phyloP scores from a whole-genome alignment of 1,140 invertebrate genomes.

The Anagrus nilaparvatae region DNA sequence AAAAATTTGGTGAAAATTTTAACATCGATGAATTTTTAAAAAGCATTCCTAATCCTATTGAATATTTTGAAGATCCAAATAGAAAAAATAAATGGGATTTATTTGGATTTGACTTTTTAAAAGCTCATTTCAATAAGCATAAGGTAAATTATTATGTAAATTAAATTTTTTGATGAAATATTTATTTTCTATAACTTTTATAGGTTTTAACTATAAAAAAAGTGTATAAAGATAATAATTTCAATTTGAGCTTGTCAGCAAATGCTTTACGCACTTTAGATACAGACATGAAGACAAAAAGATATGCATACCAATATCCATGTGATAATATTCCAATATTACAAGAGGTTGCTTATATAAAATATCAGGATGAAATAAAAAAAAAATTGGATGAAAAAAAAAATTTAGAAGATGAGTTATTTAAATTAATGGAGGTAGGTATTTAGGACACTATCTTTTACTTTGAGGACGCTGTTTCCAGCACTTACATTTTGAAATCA shows the following conservation, averaged over 20 bases:
- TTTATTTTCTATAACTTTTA: background rate
- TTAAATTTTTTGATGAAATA: background rate
- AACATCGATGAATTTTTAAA: slow-evolving; percentile 43
- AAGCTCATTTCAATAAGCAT: slow-evolving; percentile 23
- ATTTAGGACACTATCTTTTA: too few relatives aligned
- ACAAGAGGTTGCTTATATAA: slow-evolving; percentile 43
- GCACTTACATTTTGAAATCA: too few relatives aligned
- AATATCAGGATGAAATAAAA: too few relatives aligned
- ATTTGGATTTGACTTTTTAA: slow-evolving; percentile 30
- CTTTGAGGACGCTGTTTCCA: too few relatives aligned
- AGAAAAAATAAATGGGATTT: slow-evolving; percentile 25
- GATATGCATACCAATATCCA: slow-evolving; percentile 2
- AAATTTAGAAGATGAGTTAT: slow-evolving; percentile 26
- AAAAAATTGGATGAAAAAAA: slow-evolving; percentile 25
- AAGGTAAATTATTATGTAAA: slow-evolving; percentile 20
- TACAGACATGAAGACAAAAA: too few relatives aligned
- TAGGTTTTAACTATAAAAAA: background rate
- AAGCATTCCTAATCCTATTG: slow-evolving; percentile 45
- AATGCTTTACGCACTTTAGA: slow-evolving; percentile 19
- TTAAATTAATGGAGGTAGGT: slow-evolving; percentile 26
- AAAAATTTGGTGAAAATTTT: slow-evolving; percentile 38
- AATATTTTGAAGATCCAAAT: slow-evolving; percentile 37
- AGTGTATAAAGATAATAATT: slow-evolving; percentile 14
- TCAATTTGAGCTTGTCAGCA: slow-evolving; percentile 26
- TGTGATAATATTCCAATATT: slow-evolving; percentile 34